A percentile compares a stretch with the other conserved stretches of the same genome.
Evolutionary conservation across 2,797 vertebrate species (phyloP).

Genomic region (Eurystomus glaucurus): DNA sequence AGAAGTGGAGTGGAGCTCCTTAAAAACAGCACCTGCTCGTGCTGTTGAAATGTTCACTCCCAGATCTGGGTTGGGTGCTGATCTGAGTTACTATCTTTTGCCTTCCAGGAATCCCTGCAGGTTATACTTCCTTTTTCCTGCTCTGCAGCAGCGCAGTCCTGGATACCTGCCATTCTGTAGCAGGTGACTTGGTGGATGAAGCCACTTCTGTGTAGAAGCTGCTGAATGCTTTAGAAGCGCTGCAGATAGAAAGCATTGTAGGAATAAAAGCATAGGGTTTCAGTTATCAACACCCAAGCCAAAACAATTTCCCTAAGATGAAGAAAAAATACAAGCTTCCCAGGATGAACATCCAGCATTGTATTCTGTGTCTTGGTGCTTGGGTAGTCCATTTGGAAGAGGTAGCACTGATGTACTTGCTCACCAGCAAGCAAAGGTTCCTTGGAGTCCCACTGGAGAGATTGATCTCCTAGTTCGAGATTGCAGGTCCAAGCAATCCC

Average conservation of each 20-base stretch:
- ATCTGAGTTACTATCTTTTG: background rate
- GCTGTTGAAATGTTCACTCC: fast-evolving
- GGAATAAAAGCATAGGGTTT: background rate
- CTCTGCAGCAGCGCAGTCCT: background rate
- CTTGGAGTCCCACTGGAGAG: background rate
- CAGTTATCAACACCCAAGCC: background rate
- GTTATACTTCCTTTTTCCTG: background rate
- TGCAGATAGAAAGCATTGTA: background rate
- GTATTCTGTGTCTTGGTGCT: background rate
- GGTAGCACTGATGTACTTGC: background rate
- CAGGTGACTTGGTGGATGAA: background rate
- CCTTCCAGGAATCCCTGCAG: background rate
- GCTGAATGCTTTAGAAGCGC: background rate
- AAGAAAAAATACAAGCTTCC: background rate
- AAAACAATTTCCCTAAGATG: background rate
- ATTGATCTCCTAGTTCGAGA: background rate
- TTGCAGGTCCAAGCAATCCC: background rate
- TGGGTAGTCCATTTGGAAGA: background rate
- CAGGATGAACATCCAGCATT: background rate
- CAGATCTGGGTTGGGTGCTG: background rate
- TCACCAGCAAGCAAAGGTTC: background rate
- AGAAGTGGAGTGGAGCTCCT: background rate
- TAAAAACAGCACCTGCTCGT: background rate
- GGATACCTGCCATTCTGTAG: background rate
- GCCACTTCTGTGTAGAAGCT: background rate